These are phyloP conservation scores for Neosalanx taihuensis DNA, from an alignment of 2,797 vertebrate genomes.

Conservation along the genomic window DNA sequence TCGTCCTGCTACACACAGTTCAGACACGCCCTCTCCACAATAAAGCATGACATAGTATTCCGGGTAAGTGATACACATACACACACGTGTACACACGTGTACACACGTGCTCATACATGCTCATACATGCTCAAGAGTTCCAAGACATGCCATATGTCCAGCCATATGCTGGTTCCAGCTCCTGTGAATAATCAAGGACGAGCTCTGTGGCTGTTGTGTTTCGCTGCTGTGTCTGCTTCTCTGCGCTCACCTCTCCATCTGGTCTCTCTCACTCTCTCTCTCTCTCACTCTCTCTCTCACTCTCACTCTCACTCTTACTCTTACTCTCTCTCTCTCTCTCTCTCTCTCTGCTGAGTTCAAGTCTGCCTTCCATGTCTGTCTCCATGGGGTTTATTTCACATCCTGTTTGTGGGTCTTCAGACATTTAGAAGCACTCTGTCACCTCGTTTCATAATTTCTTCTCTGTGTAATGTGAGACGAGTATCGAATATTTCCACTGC, in stretches of 20 bases:
- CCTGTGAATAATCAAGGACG: not conserved
- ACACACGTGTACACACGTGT: not conserved
- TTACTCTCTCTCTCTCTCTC: no score
- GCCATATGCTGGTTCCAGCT: no score
- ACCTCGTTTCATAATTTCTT: not conserved
- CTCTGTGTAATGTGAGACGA: not conserved
- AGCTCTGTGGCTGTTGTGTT: not conserved
- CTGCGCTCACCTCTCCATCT: no score
- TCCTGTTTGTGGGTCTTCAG: not conserved
- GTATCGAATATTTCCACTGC: no score
- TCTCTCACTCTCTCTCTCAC: no score
- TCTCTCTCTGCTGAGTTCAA: no score
- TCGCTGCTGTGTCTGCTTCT: not conserved
- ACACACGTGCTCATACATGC: no score
- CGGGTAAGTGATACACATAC: not conserved
- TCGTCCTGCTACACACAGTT: not conserved
- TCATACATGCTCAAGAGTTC: not conserved
- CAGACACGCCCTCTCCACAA: not conserved
- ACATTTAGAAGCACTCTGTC: not conserved
- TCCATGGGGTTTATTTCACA: no score
- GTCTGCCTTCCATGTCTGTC: no score
- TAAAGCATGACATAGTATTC: not conserved
- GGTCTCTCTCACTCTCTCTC: no score
- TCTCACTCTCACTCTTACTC: no score
- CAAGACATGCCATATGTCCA: not conserved